These are phyloP conservation scores for Myopa testacea DNA, from an alignment of 2,888 invertebrate genomes.

Conservation along the genomic window DNA sequence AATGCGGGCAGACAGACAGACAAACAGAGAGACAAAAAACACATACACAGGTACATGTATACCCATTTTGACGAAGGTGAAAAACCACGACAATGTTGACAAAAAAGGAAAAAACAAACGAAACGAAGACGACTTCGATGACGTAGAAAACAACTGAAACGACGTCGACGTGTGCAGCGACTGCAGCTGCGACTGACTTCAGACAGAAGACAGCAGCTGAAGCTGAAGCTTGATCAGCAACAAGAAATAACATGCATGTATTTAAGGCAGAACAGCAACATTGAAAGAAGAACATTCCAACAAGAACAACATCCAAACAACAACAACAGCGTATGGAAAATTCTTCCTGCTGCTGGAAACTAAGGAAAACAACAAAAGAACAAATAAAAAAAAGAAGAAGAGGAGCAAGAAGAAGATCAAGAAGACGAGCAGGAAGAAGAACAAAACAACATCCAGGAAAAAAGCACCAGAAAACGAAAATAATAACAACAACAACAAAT, in stretches of 20 bases:
- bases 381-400: slow-evolving; percentile 41
- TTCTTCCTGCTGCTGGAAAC: slow-evolving; percentile 33
- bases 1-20: slow-evolving; percentile 21
- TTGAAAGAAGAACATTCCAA: slow-evolving; percentile 21
- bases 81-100: slow-evolving; percentile 5
- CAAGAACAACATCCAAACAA: slow-evolving; percentile 20
- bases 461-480: slow-evolving; percentile 39
- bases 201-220: slow-evolving; percentile 9
- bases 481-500: slow-evolving; percentile 32
- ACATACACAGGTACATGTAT: background rate
- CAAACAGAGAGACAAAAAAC: background rate
- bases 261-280: slow-evolving; percentile 29
- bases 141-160: background rate
- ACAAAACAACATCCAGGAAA: slow-evolving; percentile 47
- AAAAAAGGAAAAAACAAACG: background rate
- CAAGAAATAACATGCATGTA: slow-evolving; percentile 14
- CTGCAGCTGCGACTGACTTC: slow-evolving; percentile 19
- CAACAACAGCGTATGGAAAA: slow-evolving; percentile 24
- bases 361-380: slow-evolving; percentile 42
- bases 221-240: slow-evolving; percentile 30
- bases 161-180: slow-evolving; percentile 9
- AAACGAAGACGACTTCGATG: background rate
- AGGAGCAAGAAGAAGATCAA: slow-evolving; percentile 40
- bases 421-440: slow-evolving; percentile 16
- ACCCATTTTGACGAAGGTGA: too few relatives aligned